phyloP scores from a whole-genome alignment of 2,888 invertebrate genomes.

The Spialia ferax region DNA sequence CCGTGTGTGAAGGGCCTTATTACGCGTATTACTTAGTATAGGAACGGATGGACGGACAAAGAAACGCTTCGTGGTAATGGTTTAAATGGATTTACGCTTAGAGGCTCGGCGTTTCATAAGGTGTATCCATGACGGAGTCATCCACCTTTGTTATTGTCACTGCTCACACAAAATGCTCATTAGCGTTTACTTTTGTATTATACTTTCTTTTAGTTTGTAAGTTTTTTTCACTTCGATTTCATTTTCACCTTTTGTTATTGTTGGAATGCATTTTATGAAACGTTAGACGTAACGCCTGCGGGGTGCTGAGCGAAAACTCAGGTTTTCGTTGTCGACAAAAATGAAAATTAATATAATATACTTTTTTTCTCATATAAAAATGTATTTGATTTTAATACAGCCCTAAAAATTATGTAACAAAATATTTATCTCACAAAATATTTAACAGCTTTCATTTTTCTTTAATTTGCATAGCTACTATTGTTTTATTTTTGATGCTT shows the following conservation, averaged over 20 bases:
- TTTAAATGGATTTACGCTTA: constrained; percentile 53
- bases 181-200: constrained; percentile 74
- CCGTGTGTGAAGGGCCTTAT: constrained; percentile 51
- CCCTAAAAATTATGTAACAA: no score
- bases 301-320: constrained; percentile 68
- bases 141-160: constrained; percentile 59
- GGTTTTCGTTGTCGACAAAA: constrained; percentile 73
- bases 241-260: constrained; percentile 40
- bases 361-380: constrained; percentile 64
- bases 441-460: no score
- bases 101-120: constrained; percentile 76
- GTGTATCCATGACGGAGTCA: constrained; percentile 60
- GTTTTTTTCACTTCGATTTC: constrained; percentile 52
- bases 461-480: no score
- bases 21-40: constrained; percentile 63
- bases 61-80: constrained; percentile 59
- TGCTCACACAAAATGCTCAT: constrained; percentile 35
- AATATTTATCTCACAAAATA: no score
- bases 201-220: constrained; percentile 79
- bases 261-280: constrained; percentile 79
- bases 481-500: no score
- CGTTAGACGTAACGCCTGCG: constrained; percentile 69
- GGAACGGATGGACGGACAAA: constrained; percentile 73
- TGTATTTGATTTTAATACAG: neutral
- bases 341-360: constrained; percentile 69